Conservation (phyloP, 2,797 vertebrate genomes). For the Smutsia temminckii region DNA sequence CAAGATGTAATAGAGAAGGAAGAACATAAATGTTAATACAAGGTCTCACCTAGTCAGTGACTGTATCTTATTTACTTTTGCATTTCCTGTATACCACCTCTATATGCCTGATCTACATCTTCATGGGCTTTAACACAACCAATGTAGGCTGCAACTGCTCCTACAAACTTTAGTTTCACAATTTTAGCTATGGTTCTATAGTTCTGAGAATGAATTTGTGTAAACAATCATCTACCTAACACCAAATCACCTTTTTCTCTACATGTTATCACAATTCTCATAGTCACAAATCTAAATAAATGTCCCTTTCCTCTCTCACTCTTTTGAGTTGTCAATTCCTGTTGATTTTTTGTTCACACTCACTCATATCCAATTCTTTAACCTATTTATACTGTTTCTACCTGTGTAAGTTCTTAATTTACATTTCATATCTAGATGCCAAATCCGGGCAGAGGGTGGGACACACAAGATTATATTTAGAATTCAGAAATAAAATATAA, state of each 20-base stretch:
- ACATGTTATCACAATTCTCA: not conserved
- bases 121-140: not conserved
- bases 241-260: not conserved
- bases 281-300: not conserved
- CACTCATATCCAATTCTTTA: not conserved
- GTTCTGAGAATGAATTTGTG: not conserved
- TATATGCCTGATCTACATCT: not conserved
- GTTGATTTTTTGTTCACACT: not conserved
- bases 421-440: not conserved
- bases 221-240: not conserved
- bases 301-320: not conserved
- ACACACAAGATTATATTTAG: not conserved
- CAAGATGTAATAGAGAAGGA: not conserved
- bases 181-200: not conserved
- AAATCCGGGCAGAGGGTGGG: not conserved
- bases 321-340: not conserved
- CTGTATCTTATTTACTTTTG: not conserved
- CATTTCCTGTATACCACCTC: not conserved
- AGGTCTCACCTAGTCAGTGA: not conserved
- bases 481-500: slow-evolving; percentile 25
- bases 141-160: not conserved
- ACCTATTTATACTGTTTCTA: not conserved
- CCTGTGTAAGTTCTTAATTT: not conserved
- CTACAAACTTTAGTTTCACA: not conserved
- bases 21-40: not conserved